Conservation (phyloP, 2,113 vertebrate genomes). For the Paedocypris sp. region DNA sequence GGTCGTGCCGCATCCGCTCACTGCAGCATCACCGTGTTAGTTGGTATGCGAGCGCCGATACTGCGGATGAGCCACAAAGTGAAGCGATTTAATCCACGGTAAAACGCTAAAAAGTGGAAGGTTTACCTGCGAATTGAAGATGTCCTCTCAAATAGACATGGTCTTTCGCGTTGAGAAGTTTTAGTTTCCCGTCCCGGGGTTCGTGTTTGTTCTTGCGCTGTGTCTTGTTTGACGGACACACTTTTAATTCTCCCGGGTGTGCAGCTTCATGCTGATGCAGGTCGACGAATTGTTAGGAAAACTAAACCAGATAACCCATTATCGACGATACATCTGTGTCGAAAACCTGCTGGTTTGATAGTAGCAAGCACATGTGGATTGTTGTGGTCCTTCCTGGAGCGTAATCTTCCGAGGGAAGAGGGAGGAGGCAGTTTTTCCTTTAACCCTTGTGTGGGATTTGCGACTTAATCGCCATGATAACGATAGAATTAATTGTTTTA, state of each 20-base stretch:
- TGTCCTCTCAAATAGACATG: neutral
- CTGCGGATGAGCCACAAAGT: neutral
- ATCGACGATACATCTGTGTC: neutral
- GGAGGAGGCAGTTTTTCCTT: too few species aligned
- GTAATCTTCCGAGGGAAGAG: neutral
- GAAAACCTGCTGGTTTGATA: neutral
- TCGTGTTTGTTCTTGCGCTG: neutral
- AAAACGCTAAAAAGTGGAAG: neutral
- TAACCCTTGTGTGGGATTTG: too few species aligned
- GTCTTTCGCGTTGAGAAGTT: slow-evolving; percentile 17
- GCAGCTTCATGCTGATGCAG: neutral
- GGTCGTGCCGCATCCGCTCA: neutral
- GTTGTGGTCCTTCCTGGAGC: slow-evolving; percentile 18
- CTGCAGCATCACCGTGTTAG: slow-evolving; percentile 9
- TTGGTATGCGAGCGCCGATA: slow-evolving; percentile 5
- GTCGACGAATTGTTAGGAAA: neutral
- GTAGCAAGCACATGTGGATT: slow-evolving; percentile 15
- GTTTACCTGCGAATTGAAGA: slow-evolving; percentile 10
- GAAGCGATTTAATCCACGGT: neutral
- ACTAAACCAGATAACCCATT: neutral
- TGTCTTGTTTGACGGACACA: neutral
- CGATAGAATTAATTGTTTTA: neutral
- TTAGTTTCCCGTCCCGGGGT: slow-evolving; percentile 9
- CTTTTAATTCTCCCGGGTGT: neutral
- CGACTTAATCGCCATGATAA: too few species aligned